Base-by-base conservation (phyloP, 2,888 invertebrate species). In the Mimas tiliae region DNA sequence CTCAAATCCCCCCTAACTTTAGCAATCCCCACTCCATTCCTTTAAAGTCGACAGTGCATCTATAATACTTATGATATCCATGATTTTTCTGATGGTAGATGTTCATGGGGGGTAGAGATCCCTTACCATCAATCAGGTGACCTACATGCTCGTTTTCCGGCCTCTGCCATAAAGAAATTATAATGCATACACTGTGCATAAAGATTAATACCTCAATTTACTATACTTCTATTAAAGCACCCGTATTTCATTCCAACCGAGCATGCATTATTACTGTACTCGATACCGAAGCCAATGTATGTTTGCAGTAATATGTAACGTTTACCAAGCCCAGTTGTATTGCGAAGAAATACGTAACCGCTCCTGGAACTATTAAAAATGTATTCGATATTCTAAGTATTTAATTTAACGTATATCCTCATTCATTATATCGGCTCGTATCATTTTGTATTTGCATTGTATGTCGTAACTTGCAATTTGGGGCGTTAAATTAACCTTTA, bases 321-420 rank as follows among this genome's bases (percentile, higher is more conserved):
- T 68, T 73, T 71, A 66, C 55, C 34, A 68, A 74, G 76, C 69
- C 73, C 67, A 78, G 77, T 77, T 83, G 83, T 82, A 80, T 83
- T 80, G 78, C 74, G 73, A 73, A 72, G 77, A 82, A 79, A 84
- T 79, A 79, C 81, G 72, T 72, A 74, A 75, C 76, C 73, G 65
- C 74, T 67, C 70, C 71, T 68, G 74, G 78, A 80, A 75, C 76
- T 77, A 85, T 87, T 83, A 83, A 84, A 87, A 85, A 88, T 85
- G 79, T 82, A 84, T 83, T 70, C 71, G 72, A 76, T 83, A 55
- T 84, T 83, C 82, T 82, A 81, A 72, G 75, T 80, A 71, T 77
- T 69, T 73, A 34, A 34, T 33, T 33, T 55, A 53, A 33, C 1
- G 45, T 55, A 34, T 55, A 34, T n/a, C 14, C 55, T n/a, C 34